These are phyloP conservation scores for Ectropis grisescens DNA, from an alignment of 1,140 invertebrate species.

Conservation along the genomic window DNA sequence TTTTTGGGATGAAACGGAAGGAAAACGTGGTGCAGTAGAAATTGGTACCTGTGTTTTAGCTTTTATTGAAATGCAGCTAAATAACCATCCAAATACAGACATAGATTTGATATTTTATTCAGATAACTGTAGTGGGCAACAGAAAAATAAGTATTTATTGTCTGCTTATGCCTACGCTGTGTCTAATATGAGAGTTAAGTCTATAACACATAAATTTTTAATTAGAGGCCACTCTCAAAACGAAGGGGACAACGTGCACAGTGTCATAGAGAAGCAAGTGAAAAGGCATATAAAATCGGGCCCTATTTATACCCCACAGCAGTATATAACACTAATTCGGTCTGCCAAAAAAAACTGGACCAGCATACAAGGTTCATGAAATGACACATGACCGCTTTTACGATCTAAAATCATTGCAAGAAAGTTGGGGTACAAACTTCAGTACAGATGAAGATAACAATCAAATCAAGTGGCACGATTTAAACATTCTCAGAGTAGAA, in stretches of 20 bases:
- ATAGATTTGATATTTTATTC: conserved; percentile 37
- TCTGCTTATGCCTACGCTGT: conserved; percentile 26
- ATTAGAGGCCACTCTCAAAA: conserved; percentile 54
- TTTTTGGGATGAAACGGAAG: conserved; percentile 31
- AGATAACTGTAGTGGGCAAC: conserved; percentile 44
- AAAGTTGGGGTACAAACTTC: conserved; percentile 16
- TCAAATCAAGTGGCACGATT: conserved; percentile 17
- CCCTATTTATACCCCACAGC: conserved; percentile 30
- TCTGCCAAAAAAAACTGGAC: conserved; percentile 19
- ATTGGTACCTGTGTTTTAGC: conserved; percentile 30
- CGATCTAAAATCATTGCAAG: too few species aligned
- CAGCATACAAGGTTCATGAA: conserved; percentile 15
- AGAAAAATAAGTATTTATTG: conserved; percentile 45
- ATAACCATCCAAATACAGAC: conserved; percentile 12
- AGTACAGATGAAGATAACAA: conserved; percentile 13
- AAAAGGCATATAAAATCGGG: conserved; percentile 26
- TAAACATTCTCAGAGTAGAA: conserved; percentile 16
- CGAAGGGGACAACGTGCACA: conserved; percentile 46
- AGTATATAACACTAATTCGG: conserved; percentile 20
- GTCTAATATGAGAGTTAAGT: conserved; percentile 20
- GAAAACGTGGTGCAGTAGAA: conserved; percentile 24
- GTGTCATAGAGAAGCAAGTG: conserved; percentile 28
- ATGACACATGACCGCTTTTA: conserved; percentile 15
- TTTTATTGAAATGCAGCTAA: conserved; percentile 14
- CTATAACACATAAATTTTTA: conserved; percentile 51